Evolutionary conservation across 1,140 invertebrate genomes (phyloP), one percentile per base, ranked within the genome.

Genomic region (Bombyx mandarina): DNA sequence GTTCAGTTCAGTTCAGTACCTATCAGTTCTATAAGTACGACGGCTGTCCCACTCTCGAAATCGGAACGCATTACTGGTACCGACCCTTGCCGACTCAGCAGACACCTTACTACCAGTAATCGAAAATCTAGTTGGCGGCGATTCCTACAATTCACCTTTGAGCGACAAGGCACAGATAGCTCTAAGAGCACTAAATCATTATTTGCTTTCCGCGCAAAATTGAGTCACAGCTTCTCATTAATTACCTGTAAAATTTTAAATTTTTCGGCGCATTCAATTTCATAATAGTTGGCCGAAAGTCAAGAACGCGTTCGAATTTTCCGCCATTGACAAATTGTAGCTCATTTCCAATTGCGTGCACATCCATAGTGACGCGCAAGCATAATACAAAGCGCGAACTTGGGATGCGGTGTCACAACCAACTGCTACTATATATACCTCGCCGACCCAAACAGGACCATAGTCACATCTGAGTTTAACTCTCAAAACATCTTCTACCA

Each of bases 261-360:
- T 51, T 35, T 51, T 51, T 7, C 7, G 10, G 22, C 42, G 54
- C 45, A 49, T 61, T 54, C 35, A 66, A 73, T 79, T 80, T 82
- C 77, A 75, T 78, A 83, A 85, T 60, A 71, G 57, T 83, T 79
- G 80, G 77, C 73, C 63, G 60, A 79, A 80, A 77, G 67, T 82
- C 80, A 83, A 86, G 73, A 75, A 75, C 75, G 63, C 69, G 65
- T 69, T 68, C 66, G 66, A 73, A 77, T 82, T 81, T 79, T 81
- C 77, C 76, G 71, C 73, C 76, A 75, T 78, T 86, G 73, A 78
- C 79, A 81, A 82, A 82, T 72, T 81, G 71, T 68, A 69, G 62
- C 82, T 86, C 78, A 86, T 86, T 84, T 80, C 57, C 68, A 81
- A 82, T 83, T 82, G 69, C 80, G 68, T 64, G 69, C 82, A 82